phyloP scores from a whole-genome alignment of 2,113 vertebrate genomes.

The Malurus melanocephalus region DNA sequence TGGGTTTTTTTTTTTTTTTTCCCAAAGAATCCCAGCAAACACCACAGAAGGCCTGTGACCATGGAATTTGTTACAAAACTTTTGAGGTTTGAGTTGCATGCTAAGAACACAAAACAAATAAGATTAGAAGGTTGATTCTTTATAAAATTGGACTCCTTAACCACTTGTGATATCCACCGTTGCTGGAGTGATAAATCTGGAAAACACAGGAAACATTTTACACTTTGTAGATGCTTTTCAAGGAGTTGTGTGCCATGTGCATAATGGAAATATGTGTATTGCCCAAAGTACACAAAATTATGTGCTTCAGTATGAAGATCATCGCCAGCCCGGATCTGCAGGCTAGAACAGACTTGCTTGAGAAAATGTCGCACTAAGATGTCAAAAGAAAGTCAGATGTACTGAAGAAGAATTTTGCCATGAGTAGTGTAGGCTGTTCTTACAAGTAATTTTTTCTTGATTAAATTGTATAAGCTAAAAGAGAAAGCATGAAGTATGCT shows the following conservation, averaged over 20 bases:
- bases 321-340: neutral
- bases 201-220: neutral
- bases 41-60: neutral
- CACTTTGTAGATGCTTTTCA: neutral
- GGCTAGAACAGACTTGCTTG: neutral
- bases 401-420: neutral
- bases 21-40: neutral
- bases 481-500: neutral
- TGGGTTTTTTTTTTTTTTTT: accelerated
- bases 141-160: neutral
- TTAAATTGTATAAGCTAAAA: neutral
- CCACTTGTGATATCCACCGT: neutral
- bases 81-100: neutral
- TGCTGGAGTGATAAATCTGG: neutral
- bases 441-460: neutral
- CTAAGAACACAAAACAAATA: slow-evolving; percentile 43
- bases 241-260: neutral
- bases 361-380: neutral
- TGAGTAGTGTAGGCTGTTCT: neutral
- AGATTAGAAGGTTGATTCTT: slow-evolving; percentile 23
- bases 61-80: slow-evolving; percentile 22
- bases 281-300: neutral
- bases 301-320: neutral
- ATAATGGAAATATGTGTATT: neutral
- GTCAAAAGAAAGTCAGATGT: neutral